These are phyloP conservation scores for Myotis findleyi DNA, from an alignment of 2,797 vertebrate genomes.

Conservation along the genomic window DNA sequence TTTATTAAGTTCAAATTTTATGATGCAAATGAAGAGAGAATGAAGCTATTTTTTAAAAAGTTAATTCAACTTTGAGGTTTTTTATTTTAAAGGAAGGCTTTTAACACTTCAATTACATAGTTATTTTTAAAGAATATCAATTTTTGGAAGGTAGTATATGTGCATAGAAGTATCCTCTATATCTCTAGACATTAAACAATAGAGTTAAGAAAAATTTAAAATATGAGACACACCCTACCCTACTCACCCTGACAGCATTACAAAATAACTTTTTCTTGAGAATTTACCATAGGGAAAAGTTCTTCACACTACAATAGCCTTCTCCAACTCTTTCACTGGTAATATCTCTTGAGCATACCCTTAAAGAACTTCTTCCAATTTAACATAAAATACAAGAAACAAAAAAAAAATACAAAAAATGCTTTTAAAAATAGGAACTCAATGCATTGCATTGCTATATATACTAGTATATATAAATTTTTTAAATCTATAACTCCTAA, in stretches of 20 bases:
- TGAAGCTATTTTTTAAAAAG: slow-evolving; percentile 42
- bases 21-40: slow-evolving; percentile 73
- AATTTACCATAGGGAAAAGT: not conserved
- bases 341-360: not conserved
- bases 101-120: slow-evolving; percentile 11
- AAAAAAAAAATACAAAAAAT: slow-evolving; percentile 15
- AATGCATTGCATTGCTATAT: not conserved
- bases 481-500: not conserved
- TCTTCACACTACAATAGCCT: not conserved
- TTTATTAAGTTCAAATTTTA: slow-evolving; percentile 75
- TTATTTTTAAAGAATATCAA: not conserved
- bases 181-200: slow-evolving; percentile 30
- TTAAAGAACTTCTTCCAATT: not conserved
- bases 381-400: not conserved
- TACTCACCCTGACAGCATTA: not conserved
- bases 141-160: not conserved
- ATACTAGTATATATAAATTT: not conserved
- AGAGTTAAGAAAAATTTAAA: not conserved
- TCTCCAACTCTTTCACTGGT: not conserved
- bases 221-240: not conserved
- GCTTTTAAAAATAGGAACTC: slow-evolving; percentile 29
- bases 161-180: not conserved
- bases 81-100: not conserved
- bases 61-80: slow-evolving; percentile 62
- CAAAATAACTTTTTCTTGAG: not conserved